Base-by-base conservation (phyloP, 2,113 vertebrate species). In the Callithrix jacchus region DNA sequence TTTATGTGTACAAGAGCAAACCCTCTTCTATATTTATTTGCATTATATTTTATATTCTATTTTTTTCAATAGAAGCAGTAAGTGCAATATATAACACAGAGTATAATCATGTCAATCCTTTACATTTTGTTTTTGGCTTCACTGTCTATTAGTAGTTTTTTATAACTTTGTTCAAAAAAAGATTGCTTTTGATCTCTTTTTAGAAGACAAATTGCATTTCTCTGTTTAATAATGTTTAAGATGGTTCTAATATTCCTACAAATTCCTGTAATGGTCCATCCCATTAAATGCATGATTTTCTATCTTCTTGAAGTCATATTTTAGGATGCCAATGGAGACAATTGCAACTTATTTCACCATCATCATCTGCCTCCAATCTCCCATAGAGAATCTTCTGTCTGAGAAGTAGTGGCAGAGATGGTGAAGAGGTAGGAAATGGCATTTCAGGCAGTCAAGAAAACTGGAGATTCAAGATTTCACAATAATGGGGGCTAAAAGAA, bases 81-180 rank as follows among this genome's bases (percentile, higher is more conserved):
- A 87, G 80, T 45, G 35, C 13, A 68, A 64, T 40, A 54, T 30
- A 56, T 47, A 79, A 25, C 35, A 56, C 12, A n/a, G 68, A 83
- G 89, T 25, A 71, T 61, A 89, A 92, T 87, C 30, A 58, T 30
- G 35, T 64, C 11, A 94, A 79, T 47, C 25, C 66, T 96, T 96
- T 95, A 49, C 1, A 56, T 89, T 95, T 89, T 83, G 17, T 76
- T 93, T 94, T 68, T 87, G 35, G 80, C 7, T 95, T 66, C 40
- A 64, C 6, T 70, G 1, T 85, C 4, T 21, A 89, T 82, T 6
- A 80, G 42, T 23, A 96, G 3, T 71, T 20, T 83, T 30, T 71
- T 42, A 85, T 88, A 94, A 68, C 1, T 87, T 21, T 37, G 3
- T 40, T 83, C 12, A 47, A 7, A 54, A 54, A 88, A 73, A 56